phyloP scores from a whole-genome alignment of 2,797 vertebrate genomes.

The Chromobotia macracanthus region DNA sequence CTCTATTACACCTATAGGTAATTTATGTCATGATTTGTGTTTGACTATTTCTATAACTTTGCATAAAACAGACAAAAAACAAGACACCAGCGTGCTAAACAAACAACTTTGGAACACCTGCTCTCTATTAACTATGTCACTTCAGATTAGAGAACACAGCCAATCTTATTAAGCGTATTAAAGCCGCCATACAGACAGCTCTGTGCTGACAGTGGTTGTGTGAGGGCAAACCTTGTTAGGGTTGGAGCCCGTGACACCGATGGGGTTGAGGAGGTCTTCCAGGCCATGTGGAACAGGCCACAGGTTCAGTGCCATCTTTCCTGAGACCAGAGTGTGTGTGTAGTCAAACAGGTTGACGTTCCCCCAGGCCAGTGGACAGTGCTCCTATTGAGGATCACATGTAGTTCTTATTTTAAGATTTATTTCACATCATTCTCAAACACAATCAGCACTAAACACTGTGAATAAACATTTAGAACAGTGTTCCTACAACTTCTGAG shows the following conservation, averaged over 20 bases:
- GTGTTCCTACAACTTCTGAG: neutral
- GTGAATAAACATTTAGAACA: neutral
- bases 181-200: neutral
- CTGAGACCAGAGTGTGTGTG: constrained; percentile 92
- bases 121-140: constrained; percentile 15
- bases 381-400: constrained; percentile 80
- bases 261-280: constrained; percentile 95
- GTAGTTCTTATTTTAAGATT: neutral
- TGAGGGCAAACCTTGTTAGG: constrained; percentile 87
- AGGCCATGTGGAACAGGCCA: constrained; percentile 97
- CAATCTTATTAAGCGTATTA: constrained; percentile 34
- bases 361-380: constrained; percentile 96
- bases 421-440: neutral
- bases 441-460: neutral
- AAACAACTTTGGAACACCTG: neutral
- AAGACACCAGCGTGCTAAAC: neutral
- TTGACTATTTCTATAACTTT: neutral
- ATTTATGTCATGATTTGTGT: neutral
- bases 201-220: constrained; percentile 14
- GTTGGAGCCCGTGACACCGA: constrained; percentile 96
- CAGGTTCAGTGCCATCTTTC: constrained; percentile 97
- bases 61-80: neutral
- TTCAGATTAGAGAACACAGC: constrained; percentile 18
- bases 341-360: constrained; percentile 98
- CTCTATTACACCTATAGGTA: too few species aligned